Percentiles rank a stretch among this genome's conserved stretches.
These are phyloP conservation scores for Dicyrtoma fusca DNA, from an alignment of 2,888 invertebrate species.

Conservation along the genomic window DNA sequence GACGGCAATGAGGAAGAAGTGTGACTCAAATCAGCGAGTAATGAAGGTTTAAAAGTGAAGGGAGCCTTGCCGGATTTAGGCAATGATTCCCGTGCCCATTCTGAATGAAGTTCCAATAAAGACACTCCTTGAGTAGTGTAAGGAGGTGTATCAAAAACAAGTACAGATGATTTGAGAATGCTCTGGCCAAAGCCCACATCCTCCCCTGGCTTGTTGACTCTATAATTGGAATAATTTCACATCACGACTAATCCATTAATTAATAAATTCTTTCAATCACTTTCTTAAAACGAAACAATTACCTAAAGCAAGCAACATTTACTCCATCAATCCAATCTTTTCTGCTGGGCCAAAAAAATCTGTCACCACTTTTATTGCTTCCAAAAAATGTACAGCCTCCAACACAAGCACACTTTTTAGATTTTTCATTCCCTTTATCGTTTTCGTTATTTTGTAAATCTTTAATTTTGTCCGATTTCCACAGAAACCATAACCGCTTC, in stretches of 20 bases:
- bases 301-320: slow-evolving; percentile 74
- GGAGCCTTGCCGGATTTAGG: slow-evolving; percentile 49
- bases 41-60: slow-evolving; percentile 52
- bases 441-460: slow-evolving; percentile 64
- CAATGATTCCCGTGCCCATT: slow-evolving; percentile 52
- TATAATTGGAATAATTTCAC: slow-evolving; percentile 57
- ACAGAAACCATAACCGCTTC: slow-evolving; percentile 91
- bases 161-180: slow-evolving; percentile 79
- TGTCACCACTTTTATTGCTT: slow-evolving; percentile 81
- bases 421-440: slow-evolving; percentile 41
- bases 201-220: slow-evolving; percentile 74
- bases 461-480: slow-evolving; percentile 70
- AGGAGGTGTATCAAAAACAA: slow-evolving; percentile 88
- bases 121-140: slow-evolving; percentile 73
- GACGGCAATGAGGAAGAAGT: slow-evolving; percentile 51
- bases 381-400: slow-evolving; percentile 97
- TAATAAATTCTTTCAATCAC: neutral
- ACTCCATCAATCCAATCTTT: slow-evolving; percentile 80
- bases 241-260: slow-evolving; percentile 20
- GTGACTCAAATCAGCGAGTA: slow-evolving; percentile 54
- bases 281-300: neutral
- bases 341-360: slow-evolving; percentile 83
- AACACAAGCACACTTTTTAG: slow-evolving; percentile 84
- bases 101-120: slow-evolving; percentile 66
- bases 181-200: slow-evolving; percentile 95